These are phyloP conservation scores for Octodonta nipae DNA, from an alignment of 2,888 invertebrate species.

Conservation along the genomic window DNA sequence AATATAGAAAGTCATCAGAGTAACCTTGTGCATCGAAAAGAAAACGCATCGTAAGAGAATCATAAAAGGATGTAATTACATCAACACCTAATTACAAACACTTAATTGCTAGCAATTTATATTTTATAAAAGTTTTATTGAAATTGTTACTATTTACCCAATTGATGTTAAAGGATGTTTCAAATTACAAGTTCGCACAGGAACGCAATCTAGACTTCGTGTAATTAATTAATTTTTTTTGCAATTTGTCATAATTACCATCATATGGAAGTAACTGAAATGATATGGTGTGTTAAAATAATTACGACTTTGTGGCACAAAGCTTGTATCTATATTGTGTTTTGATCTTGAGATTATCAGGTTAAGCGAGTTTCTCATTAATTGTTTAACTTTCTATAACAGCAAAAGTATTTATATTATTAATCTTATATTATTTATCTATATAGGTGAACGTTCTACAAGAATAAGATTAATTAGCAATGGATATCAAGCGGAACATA, in stretches of 20 bases:
- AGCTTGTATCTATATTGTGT: too few species aligned
- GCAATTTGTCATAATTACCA: slow-evolving; percentile 11
- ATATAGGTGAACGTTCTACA: too few species aligned
- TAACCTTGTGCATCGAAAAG: too few species aligned
- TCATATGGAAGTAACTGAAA: slow-evolving; percentile 8
- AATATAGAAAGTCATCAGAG: too few species aligned
- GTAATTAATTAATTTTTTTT: slow-evolving; percentile 10
- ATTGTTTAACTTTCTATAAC: slow-evolving; percentile 19
- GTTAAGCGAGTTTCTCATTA: slow-evolving; percentile 13
- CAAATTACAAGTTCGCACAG: slow-evolving; percentile 8
- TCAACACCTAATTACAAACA: slow-evolving; percentile 5
- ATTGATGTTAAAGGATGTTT: slow-evolving; percentile 14
- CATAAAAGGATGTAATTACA: slow-evolving; percentile 8
- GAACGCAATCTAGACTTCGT: slow-evolving; percentile 7
- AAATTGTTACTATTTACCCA: slow-evolving; percentile 13
- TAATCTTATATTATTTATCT: too few species aligned
- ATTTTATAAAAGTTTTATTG: slow-evolving; percentile 10
- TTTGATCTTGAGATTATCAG: too few species aligned
- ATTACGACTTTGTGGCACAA: slow-evolving; percentile 10
- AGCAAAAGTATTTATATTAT: too few species aligned
- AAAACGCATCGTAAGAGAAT: too few species aligned
- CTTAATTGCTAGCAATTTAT: slow-evolving; percentile 6
- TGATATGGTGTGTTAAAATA: slow-evolving; percentile 9
- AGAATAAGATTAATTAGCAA: too few species aligned
- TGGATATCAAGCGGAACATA: too few species aligned